Conservation (phyloP, 1,140 invertebrate species). For the Lycorma delicatula region DNA sequence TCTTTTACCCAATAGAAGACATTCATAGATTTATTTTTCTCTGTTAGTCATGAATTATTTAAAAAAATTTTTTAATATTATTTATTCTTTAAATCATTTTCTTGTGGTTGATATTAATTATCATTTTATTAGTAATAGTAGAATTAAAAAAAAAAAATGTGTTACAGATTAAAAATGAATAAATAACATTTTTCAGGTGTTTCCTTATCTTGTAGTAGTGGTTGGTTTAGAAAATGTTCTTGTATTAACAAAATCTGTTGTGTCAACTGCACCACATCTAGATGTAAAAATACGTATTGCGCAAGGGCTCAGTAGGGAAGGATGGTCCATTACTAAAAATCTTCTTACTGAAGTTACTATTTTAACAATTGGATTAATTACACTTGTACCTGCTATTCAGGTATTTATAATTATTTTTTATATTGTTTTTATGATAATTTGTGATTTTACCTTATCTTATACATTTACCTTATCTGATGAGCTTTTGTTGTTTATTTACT, state of each 20-base stretch:
- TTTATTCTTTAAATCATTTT: no score
- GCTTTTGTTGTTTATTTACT: no score
- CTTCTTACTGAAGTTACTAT: slow-evolving; percentile 86
- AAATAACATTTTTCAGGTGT: slow-evolving; percentile 53
- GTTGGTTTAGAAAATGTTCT: slow-evolving; percentile 94
- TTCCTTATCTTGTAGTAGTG: slow-evolving; percentile 90
- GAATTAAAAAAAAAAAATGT: no score
- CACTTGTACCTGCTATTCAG: slow-evolving; percentile 89
- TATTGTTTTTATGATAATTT: no score
- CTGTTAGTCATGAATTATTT: no score
- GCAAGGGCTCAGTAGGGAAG: slow-evolving; percentile 87
- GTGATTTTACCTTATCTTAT: no score
- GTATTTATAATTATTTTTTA: slow-evolving; percentile 33
- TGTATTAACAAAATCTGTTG: slow-evolving; percentile 89
- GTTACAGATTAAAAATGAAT: no score
- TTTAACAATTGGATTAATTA: slow-evolving; percentile 80
- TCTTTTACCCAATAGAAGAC: no score
- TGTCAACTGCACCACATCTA: slow-evolving; percentile 80
- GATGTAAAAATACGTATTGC: slow-evolving; percentile 92
- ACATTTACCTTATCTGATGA: no score
- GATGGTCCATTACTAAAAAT: slow-evolving; percentile 95
- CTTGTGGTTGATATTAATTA: neutral
- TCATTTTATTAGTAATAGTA: no score
- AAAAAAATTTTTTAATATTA: no score
- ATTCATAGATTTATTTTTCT: no score